These are phyloP conservation scores for Eupristina koningsbergeri DNA, from an alignment of 1,140 invertebrate genomes.

Conservation along the genomic window DNA sequence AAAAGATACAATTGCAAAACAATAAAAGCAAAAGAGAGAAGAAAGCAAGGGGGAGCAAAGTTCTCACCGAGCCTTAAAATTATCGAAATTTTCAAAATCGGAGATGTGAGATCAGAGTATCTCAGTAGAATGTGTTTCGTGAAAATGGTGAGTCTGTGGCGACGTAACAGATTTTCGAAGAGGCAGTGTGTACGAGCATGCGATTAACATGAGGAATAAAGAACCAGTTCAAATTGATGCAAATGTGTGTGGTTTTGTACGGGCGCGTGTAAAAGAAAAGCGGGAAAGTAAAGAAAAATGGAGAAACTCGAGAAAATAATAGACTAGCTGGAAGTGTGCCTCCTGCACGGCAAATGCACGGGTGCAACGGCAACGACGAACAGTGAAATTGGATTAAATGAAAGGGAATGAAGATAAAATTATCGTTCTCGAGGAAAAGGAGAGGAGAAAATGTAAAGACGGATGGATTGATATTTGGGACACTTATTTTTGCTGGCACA, in stretches of 20 bases:
- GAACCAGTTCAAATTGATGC: slow-evolving; percentile 42
- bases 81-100: slow-evolving; percentile 49
- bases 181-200: background rate
- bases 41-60: background rate
- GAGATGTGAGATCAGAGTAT: background rate
- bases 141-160: background rate
- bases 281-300: slow-evolving; percentile 20
- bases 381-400: slow-evolving; percentile 47
- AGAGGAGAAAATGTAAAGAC: background rate
- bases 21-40: slow-evolving; percentile 25
- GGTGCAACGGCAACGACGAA: background rate
- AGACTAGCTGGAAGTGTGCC: background rate
- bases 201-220: slow-evolving; percentile 5
- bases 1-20: slow-evolving; percentile 19
- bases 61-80: slow-evolving; percentile 46
- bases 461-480: background rate
- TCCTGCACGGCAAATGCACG: background rate
- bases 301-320: slow-evolving; percentile 33
- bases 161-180: background rate
- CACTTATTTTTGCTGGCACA: background rate
- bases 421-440: slow-evolving; percentile 50
- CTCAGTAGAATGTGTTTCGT: background rate
- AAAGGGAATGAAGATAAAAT: slow-evolving; percentile 51
- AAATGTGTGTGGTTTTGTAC: slow-evolving; percentile 13
- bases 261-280: background rate